Evolutionary conservation across 2,797 vertebrate genomes (phyloP).

Genomic region (Poeciliopsis turneri): DNA sequence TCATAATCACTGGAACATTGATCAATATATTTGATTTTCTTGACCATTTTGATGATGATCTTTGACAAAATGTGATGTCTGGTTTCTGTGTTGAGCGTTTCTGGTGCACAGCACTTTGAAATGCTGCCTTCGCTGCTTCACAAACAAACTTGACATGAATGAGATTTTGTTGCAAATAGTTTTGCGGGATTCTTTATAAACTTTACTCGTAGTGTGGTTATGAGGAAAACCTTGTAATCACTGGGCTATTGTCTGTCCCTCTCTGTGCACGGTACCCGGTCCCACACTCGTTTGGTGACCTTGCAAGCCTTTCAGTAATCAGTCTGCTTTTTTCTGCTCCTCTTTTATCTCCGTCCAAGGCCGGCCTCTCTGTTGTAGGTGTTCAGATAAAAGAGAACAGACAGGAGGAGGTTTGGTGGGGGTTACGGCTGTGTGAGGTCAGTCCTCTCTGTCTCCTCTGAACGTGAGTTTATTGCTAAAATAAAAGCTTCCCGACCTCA

Average conservation of each 20-base stretch:
- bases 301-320: constrained; percentile 48
- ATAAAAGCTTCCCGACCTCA: constrained; percentile 14
- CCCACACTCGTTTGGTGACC: constrained; percentile 54
- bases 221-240: neutral
- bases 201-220: neutral
- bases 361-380: constrained; percentile 43
- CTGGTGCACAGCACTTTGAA: too few relatives aligned
- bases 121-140: neutral
- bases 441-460: constrained; percentile 19
- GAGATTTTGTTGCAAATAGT: neutral
- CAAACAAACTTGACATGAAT: neutral
- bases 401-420: constrained; percentile 9
- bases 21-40: too few relatives aligned
- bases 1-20: too few relatives aligned
- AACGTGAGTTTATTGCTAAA: constrained; percentile 20
- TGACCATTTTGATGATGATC: too few relatives aligned
- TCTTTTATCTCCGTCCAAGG: constrained; percentile 63
- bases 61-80: too few relatives aligned
- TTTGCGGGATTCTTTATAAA: neutral
- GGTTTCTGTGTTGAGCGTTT: too few relatives aligned
- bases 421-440: constrained; percentile 18
- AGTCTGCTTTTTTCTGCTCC: constrained; percentile 18
- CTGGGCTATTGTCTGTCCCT: constrained; percentile 3
- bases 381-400: constrained; percentile 50
- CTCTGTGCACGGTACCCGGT: constrained; percentile 8